A percentile compares a stretch with the other conserved stretches of the same genome.
Evolutionary conservation across 35 echinoderm and acorn worm species (phyloP).

Genomic region (Eucidaris tribuloides): DNA sequence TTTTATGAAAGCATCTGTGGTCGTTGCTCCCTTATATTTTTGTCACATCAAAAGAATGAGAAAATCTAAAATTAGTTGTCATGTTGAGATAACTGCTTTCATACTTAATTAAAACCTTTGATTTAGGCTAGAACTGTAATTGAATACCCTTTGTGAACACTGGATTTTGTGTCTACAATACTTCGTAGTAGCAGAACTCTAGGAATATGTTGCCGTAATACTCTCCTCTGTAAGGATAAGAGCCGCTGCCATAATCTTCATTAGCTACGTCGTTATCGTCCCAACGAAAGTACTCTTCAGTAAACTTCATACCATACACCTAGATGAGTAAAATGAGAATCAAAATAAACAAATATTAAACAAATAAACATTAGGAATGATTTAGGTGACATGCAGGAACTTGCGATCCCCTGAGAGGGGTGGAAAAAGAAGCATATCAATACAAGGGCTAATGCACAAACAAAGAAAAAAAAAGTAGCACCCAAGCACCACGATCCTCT

Average conservation of each 20-base stretch:
- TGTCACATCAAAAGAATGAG: too few species aligned
- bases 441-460: neutral
- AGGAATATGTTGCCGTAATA: slow-evolving; percentile 15
- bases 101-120: too few species aligned
- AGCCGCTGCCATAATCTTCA: neutral
- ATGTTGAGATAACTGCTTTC: too few species aligned
- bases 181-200: slow-evolving; percentile 39
- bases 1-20: too few species aligned
- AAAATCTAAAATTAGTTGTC: too few species aligned
- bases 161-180: too few species aligned
- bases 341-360: neutral
- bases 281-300: slow-evolving; percentile 57
- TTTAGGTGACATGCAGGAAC: too few species aligned
- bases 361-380: neutral
- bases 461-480: neutral
- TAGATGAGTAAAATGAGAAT: neutral
- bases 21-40: too few species aligned
- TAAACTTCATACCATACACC: slow-evolving; percentile 46
- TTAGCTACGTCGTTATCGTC: slow-evolving; percentile 31
- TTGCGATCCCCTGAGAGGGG: neutral
- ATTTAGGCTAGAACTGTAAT: too few species aligned
- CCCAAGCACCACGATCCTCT: neutral
- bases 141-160: too few species aligned
- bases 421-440: neutral
- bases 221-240: slow-evolving; percentile 17